phyloP scores from a whole-genome alignment of 2,797 vertebrate species.

The Trematocara caparti region DNA sequence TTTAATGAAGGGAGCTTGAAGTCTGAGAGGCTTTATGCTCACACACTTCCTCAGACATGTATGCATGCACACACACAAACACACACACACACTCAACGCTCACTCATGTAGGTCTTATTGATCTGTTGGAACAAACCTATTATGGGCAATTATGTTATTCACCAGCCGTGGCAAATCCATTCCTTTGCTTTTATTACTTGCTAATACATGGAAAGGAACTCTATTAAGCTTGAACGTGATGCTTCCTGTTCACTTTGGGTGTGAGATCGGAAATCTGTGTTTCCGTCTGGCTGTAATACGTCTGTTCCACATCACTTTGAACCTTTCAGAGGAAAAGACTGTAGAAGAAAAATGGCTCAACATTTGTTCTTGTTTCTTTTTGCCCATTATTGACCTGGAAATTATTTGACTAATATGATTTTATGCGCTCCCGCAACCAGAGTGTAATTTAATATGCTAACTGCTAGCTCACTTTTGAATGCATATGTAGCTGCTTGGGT shows the following conservation, averaged over 20 bases:
- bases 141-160: slow-evolving; percentile 71
- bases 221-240: slow-evolving; percentile 64
- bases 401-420: background rate
- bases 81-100: slow-evolving; percentile 43
- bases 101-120: slow-evolving; percentile 66
- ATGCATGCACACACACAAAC: slow-evolving; percentile 52
- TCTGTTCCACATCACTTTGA: slow-evolving; percentile 47
- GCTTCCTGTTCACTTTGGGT: slow-evolving; percentile 64
- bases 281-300: slow-evolving; percentile 49
- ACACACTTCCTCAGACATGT: slow-evolving; percentile 50
- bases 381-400: background rate
- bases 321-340: background rate
- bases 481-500: background rate
- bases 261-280: slow-evolving; percentile 61
- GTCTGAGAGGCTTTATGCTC: slow-evolving; percentile 61
- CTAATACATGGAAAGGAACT: slow-evolving; percentile 68
- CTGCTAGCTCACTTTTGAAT: background rate
- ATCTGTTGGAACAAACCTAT: slow-evolving; percentile 73
- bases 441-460: background rate
- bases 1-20: slow-evolving; percentile 74
- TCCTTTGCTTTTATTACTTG: slow-evolving; percentile 65
- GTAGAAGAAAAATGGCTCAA: slow-evolving; percentile 1
- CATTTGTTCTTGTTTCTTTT: slow-evolving; percentile 1
- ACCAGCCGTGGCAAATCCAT: slow-evolving; percentile 69
- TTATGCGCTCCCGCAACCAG: background rate